Evolutionary conservation across 2,797 vertebrate genomes (phyloP).

Genomic region (Gadopsis bispinosus): DNA sequence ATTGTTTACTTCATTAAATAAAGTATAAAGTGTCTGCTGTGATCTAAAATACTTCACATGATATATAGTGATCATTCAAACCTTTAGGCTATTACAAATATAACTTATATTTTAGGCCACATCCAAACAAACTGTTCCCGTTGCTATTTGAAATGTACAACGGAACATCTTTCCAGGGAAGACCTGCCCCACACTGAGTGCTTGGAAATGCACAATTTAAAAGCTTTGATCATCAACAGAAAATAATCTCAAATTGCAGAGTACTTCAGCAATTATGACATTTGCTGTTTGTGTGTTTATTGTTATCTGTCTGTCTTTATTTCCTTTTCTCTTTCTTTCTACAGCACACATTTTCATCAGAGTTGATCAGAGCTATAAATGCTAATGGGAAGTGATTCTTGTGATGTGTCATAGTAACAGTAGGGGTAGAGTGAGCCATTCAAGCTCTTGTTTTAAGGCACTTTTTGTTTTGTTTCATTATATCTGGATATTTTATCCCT

Average conservation of each 20-base stretch:
- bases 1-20: background rate
- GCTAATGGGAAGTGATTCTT: slow-evolving; percentile 18
- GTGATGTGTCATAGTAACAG: slow-evolving; percentile 20
- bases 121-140: background rate
- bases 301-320: slow-evolving; percentile 9
- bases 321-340: slow-evolving; percentile 12
- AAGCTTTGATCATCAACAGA: slow-evolving; percentile 18
- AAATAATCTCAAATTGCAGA: slow-evolving; percentile 1
- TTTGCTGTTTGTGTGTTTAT: slow-evolving; percentile 4
- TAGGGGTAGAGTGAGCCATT: background rate
- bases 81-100: background rate
- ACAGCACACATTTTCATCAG: slow-evolving; percentile 15
- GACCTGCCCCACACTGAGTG: background rate
- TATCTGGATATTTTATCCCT: slow-evolving; percentile 58
- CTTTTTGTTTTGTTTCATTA: slow-evolving; percentile 7
- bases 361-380: slow-evolving; percentile 10
- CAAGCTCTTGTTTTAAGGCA: background rate
- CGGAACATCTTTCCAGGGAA: background rate
- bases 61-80: background rate
- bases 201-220: background rate
- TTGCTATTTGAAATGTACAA: slow-evolving; percentile 2
- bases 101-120: background rate
- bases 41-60: background rate
- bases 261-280: slow-evolving; percentile 7
- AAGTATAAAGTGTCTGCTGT: background rate